Percentiles rank a stretch among this genome's conserved stretches.
These are phyloP conservation scores for Dolichopus griseipennis DNA, from an alignment of 2,888 invertebrate genomes.

Conservation along the genomic window DNA sequence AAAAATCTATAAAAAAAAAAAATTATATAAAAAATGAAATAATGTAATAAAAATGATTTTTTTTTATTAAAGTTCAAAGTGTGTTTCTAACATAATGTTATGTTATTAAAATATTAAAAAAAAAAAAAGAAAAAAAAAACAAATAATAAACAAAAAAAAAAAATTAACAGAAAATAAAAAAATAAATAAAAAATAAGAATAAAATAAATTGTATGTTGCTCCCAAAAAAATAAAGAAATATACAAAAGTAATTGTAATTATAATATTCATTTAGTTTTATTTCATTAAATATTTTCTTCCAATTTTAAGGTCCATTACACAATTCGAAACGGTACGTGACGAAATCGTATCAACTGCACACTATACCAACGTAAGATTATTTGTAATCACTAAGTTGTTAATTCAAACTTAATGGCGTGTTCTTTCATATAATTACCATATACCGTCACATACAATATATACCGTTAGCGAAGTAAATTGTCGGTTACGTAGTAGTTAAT, in stretches of 20 bases:
- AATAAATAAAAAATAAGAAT: neutral
- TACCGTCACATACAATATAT: too few relatives aligned
- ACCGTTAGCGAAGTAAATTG: too few relatives aligned
- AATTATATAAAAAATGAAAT: neutral
- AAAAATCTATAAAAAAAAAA: neutral
- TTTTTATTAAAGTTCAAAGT: conserved; percentile 22
- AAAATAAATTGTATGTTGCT: conserved; percentile 5
- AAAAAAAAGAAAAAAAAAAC: conserved; percentile 8
- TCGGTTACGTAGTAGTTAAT: too few relatives aligned
- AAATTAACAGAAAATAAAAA: neutral
- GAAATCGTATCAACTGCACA: too few relatives aligned
- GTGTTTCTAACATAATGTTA: conserved; percentile 23
- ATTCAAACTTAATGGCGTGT: too few relatives aligned
- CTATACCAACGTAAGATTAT: too few relatives aligned
- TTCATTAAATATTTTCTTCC: too few relatives aligned
- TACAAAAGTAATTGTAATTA: conserved; percentile 1
- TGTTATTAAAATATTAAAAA: conserved; percentile 15
- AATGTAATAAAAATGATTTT: conserved; percentile 17
- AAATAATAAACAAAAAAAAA: neutral
- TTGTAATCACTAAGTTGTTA: too few relatives aligned
- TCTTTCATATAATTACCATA: too few relatives aligned
- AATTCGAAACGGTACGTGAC: too few relatives aligned
- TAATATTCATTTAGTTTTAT: neutral
- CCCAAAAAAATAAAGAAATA: conserved; percentile 3
- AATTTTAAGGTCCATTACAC: too few relatives aligned